phyloP scores from a whole-genome alignment of 1,140 invertebrate genomes.

The Pseudomyrmex pallidus region DNA sequence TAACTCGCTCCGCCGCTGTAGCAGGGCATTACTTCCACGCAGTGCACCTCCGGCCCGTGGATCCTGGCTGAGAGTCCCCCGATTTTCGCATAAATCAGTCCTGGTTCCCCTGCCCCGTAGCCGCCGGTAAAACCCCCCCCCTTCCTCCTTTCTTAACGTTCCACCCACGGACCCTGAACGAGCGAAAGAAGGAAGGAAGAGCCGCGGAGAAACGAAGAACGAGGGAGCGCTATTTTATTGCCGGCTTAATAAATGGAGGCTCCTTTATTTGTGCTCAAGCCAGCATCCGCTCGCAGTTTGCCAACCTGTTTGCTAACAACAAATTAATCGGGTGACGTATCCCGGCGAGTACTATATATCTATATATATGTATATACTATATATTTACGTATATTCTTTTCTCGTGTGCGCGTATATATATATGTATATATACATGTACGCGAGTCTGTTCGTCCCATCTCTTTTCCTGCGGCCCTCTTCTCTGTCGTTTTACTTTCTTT shows the following conservation, averaged over 20 bases:
- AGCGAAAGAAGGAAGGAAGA: conserved; percentile 52
- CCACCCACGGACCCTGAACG: conserved; percentile 68
- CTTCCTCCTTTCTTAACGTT: conserved; percentile 64
- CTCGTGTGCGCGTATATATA: background rate
- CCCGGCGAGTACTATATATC: conserved; percentile 67
- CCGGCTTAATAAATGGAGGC: conserved; percentile 84
- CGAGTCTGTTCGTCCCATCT: conserved; percentile 57
- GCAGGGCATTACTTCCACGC: conserved; percentile 68
- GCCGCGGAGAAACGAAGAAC: conserved; percentile 66
- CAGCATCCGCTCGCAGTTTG: conserved; percentile 83
- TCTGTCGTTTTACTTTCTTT: conserved; percentile 17
- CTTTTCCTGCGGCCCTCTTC: conserved; percentile 41
- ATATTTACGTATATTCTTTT: too few relatives aligned
- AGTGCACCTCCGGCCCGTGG: conserved; percentile 61
- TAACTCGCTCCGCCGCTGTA: conserved; percentile 66
- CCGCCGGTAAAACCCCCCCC: conserved; percentile 46
- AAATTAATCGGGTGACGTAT: conserved; percentile 84
- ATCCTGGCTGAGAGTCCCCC: conserved; percentile 65
- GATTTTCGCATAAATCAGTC: conserved; percentile 78
- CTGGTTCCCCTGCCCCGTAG: conserved; percentile 55
- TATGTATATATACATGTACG: conserved; percentile 34
- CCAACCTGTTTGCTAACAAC: conserved; percentile 85
- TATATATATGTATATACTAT: background rate
- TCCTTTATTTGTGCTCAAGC: conserved; percentile 81
- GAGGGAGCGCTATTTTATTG: conserved; percentile 82